Evolutionary conservation across 2,113 vertebrate species (phyloP), one percentile per base, ranked within the genome.

Genomic region (Cromileptes altivelis): DNA sequence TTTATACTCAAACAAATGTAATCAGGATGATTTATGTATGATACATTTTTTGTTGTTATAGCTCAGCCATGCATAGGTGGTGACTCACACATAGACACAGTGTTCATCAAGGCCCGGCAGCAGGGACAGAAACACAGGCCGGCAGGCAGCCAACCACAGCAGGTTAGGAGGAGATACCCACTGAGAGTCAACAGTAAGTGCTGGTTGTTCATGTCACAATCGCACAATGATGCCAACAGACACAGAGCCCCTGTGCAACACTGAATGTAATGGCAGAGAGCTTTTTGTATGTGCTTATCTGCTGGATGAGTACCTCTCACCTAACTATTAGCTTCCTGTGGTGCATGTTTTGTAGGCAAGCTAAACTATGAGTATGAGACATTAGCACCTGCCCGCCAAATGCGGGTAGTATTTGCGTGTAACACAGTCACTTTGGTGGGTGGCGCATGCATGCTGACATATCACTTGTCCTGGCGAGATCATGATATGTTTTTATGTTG

Each of bases 161-260:
- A 49, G 87, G 85, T 83, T 69, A 75, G 74, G 68, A 72, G 72
- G 60, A 86, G 83, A 60, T 23, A 40, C 82, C 71, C 64, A 61
- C 80, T 71, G 88, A 72, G 86, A 90, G 85, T 80, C 87, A 80
- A 84, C 82, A 80, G 77, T 75, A 62, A 89, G 83, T 64, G 84
- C 71, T 85, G 80, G 63, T 67, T 82, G 61, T 86, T 87, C 64
- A 23, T 68, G 83, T 85, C 79, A 62, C 70, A 55, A 78, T 74
- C 75, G 62, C 69, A 69, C 80, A 77, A 49, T 17, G 40, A 80
- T 81, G 86, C 82, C 80, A 82, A 70, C 74, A 78, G 71, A 76
- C 75, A 73, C 77, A 74, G 27, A 62, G 71, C 53, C 79, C 74
- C 85, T 18, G 33, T 47, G 67, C 79, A 81, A 62, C 81, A 75